Conservation (phyloP, 2,888 invertebrate genomes). For the Drosophila koepferae region DNA sequence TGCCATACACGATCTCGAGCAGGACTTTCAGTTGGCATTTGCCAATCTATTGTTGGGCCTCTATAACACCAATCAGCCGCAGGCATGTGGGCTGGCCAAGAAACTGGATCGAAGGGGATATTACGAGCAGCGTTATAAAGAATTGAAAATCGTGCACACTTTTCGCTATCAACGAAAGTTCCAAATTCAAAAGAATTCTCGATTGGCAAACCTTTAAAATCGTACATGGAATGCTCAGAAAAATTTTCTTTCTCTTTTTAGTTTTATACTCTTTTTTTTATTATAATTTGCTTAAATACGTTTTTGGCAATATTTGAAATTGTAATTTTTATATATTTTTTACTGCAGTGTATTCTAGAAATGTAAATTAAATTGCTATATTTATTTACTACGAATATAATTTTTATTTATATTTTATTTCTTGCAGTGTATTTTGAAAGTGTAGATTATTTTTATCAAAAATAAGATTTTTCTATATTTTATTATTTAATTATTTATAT, state of each 20-base stretch:
- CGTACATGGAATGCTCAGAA: slow-evolving; percentile 1
- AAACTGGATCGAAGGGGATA: slow-evolving; percentile 14
- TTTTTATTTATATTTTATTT: neutral
- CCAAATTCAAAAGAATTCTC: neutral
- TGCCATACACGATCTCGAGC: slow-evolving; percentile 24
- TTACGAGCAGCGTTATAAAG: neutral
- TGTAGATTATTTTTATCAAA: neutral
- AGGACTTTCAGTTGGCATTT: slow-evolving; percentile 29
- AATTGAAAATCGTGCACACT: slow-evolving; percentile 7
- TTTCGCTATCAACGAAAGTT: slow-evolving; percentile 6
- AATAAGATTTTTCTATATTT: too few relatives aligned
- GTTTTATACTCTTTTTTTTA: neutral
- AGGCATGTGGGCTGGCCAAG: slow-evolving; percentile 20
- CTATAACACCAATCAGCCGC: neutral
- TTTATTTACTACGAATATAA: neutral
- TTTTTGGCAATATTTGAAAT: neutral
- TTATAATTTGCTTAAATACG: neutral
- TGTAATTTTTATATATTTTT: neutral
- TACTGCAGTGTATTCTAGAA: neutral
- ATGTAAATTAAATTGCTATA: neutral
- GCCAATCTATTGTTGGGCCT: slow-evolving; percentile 27
- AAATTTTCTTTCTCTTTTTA: neutral
- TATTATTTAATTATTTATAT: too few relatives aligned
- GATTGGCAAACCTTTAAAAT: neutral
- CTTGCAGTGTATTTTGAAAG: neutral